These are phyloP conservation scores for Isoperla grammatica DNA, from an alignment of 2,888 invertebrate species.

Conservation along the genomic window DNA sequence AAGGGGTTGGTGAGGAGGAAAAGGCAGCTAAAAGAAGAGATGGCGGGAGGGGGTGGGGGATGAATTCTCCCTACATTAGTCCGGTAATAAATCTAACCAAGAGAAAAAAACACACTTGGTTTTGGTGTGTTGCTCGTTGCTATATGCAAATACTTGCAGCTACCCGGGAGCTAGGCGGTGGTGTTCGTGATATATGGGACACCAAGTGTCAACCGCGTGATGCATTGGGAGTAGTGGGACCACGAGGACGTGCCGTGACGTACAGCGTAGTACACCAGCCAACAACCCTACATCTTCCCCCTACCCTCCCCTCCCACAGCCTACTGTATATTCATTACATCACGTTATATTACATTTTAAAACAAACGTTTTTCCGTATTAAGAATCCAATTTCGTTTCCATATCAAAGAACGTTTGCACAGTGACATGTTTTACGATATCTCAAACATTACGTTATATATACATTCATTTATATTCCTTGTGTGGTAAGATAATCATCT, in stretches of 20 bases:
- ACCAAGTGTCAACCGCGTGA: conserved; percentile 49
- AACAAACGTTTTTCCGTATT: conserved; percentile 11
- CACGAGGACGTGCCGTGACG: conserved; percentile 24
- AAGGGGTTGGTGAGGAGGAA: conserved; percentile 15
- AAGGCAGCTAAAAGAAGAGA: conserved; percentile 21
- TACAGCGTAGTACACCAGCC: background rate
- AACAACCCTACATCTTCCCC: conserved; percentile 4
- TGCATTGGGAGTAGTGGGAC: conserved; percentile 43
- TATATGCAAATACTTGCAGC: conserved; percentile 29
- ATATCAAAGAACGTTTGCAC: conserved; percentile 13
- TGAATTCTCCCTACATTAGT: conserved; percentile 42
- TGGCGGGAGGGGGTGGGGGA: conserved; percentile 19
- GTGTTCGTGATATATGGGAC: conserved; percentile 47
- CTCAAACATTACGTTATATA: background rate
- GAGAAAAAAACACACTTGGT: conserved; percentile 28
- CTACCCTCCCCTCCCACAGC: conserved; percentile 3
- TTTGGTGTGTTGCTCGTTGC: conserved; percentile 40
- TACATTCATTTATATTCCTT: conserved; percentile 8
- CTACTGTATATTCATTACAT: conserved; percentile 18
- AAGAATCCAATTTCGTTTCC: conserved; percentile 15
- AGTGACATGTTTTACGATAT: conserved; percentile 14
- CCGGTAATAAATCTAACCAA: conserved; percentile 44
- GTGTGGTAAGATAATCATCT: background rate
- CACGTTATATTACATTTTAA: conserved; percentile 17
- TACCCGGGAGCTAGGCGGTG: conserved; percentile 36